These are phyloP conservation scores for Epinephelus fuscoguttatus DNA, from an alignment of 2,113 vertebrate genomes.

Conservation along the genomic window DNA sequence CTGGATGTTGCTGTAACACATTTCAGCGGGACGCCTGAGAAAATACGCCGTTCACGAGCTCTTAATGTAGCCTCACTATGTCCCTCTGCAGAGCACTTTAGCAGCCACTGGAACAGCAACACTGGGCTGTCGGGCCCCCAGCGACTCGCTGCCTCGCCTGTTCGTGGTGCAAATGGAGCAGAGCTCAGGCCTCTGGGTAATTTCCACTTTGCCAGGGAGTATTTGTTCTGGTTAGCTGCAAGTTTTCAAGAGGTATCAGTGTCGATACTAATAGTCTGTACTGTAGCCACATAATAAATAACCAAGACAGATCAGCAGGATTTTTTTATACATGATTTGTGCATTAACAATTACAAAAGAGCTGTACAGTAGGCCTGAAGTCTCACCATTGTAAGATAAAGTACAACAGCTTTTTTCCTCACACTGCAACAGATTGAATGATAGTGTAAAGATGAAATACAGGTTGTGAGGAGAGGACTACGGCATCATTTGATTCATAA, in stretches of 20 bases:
- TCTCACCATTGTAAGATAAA: too few relatives aligned
- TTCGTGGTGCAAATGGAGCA: slow-evolving; percentile 13
- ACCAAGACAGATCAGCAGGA: too few relatives aligned
- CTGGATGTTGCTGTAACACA: slow-evolving; percentile 16
- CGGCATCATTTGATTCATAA: background rate
- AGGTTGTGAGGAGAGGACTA: too few relatives aligned
- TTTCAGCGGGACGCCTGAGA: background rate
- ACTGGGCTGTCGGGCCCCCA: background rate
- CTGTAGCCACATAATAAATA: background rate
- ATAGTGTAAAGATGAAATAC: too few relatives aligned
- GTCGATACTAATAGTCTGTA: background rate
- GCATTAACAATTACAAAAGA: background rate
- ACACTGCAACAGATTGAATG: too few relatives aligned
- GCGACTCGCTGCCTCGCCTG: background rate
- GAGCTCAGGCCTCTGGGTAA: slow-evolving; percentile 20
- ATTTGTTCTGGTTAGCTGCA: background rate
- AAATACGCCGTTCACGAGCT: slow-evolving; percentile 10
- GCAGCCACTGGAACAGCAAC: background rate
- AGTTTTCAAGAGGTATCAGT: background rate
- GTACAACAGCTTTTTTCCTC: too few relatives aligned
- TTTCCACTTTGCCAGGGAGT: background rate
- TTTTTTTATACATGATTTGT: background rate
- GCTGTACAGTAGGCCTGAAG: background rate
- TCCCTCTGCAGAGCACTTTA: slow-evolving; percentile 36
- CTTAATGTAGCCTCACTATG: slow-evolving; percentile 1